Evolutionary conservation across 2,797 vertebrate genomes (phyloP), one percentile per base, ranked within the genome.

Genomic region (Huso huso): DNA sequence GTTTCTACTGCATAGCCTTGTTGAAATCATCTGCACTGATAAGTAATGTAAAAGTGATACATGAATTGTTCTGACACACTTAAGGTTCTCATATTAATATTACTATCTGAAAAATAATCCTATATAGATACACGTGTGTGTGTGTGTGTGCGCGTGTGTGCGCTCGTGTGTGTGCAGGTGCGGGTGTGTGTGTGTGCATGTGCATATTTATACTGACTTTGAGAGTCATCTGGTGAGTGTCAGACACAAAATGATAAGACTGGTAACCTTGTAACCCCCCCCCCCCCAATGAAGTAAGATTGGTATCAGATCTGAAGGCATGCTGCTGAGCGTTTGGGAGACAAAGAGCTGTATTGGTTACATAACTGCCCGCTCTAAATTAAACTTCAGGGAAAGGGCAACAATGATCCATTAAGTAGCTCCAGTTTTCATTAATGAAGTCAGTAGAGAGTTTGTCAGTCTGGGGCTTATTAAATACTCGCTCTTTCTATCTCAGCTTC

Each of bases 401-500:
- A 87, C 85, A 87, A 85, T 84, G 77, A 74, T 81, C 80, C 74
- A 83, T 86, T 89, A 87, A 88, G 78, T 79, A 75, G 76, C 78
- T 76, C 79, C 76, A 70, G 79, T 75, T 75, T 80, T 69, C 77
- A 74, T 82, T 86, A 88, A 87, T 82, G 70, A 83, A 77, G 72
- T 76, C 82, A 76, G n/a, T 51, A 78, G 2, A 58, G 55, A 13
- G 6, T 79, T 82, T 82, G 79, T 77, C 61, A 72, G 73, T 79
- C 79, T 78, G 78, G 64, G 75, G 79, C 86, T 88, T 90, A 89
- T 89, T 91, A 90, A 90, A 89, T 37, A 82, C 85, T 81, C 83
- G 75, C 85, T 87, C 71, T 71, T 72, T 65, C 70, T 37, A 37
- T 37, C 37, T 37, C 37, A 37, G 37, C 37, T 37, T 37, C 37